Evolutionary conservation across 2,888 invertebrate species (phyloP).

Genomic region (Lamproptera curius): DNA sequence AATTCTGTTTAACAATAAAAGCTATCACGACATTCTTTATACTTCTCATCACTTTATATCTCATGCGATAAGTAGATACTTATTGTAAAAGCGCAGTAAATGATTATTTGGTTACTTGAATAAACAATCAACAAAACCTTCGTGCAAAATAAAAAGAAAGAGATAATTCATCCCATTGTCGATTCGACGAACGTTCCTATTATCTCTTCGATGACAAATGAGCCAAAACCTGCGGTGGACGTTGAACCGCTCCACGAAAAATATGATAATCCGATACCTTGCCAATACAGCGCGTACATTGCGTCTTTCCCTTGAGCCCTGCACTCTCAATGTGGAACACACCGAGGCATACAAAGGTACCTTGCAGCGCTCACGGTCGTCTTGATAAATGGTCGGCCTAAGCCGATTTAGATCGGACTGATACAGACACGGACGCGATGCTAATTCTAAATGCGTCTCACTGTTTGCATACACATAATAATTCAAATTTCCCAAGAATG

Average conservation of each 20-base stretch:
- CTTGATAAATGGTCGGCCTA: conserved; percentile 46
- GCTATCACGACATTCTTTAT: no score
- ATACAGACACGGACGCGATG: conserved; percentile 51
- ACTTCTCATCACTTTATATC: no score
- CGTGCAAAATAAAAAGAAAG: conserved; percentile 40
- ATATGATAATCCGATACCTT: conserved; percentile 22
- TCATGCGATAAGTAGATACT: no score
- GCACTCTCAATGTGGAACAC: conserved; percentile 14
- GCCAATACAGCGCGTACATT: conserved; percentile 37
- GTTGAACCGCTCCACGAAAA: conserved; percentile 31
- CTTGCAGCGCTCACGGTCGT: conserved; percentile 28
- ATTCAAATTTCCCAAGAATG: conserved; percentile 47
- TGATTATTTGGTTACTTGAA: background rate
- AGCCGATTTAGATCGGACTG: conserved; percentile 67
- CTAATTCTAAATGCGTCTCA: conserved; percentile 62
- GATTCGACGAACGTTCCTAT: conserved; percentile 55
- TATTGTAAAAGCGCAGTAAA: no score
- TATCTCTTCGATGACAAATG: conserved; percentile 65
- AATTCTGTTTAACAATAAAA: no score
- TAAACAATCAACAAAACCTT: conserved; percentile 9
- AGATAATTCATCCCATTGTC: conserved; percentile 58
- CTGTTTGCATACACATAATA: conserved; percentile 43
- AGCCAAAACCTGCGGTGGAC: conserved; percentile 49
- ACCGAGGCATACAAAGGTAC: conserved; percentile 22
- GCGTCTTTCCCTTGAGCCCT: conserved; percentile 27